Evolutionary conservation across 1,140 invertebrate species (phyloP).

Genomic region (Anastrepha ludens): DNA sequence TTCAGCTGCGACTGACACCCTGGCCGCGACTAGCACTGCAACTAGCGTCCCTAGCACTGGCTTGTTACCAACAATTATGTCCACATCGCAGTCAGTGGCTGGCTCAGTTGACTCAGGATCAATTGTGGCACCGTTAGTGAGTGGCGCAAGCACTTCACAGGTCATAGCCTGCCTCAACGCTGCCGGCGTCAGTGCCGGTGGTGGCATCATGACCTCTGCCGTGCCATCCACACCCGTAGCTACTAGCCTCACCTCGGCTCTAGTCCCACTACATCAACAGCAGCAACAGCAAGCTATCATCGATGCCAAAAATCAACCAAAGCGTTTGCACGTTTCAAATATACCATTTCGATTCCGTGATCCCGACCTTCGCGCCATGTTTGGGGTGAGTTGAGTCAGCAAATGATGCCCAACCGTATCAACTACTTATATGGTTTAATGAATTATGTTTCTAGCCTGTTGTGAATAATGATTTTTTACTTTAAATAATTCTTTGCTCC

Average conservation of each 20-base stretch:
- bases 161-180: conserved; percentile 72
- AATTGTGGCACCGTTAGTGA: conserved; percentile 55
- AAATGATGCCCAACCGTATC: not conserved
- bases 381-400: conserved; percentile 87
- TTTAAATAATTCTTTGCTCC: conserved; percentile 70
- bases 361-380: conserved; percentile 97
- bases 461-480: conserved; percentile 33
- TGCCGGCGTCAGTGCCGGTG: conserved; percentile 61
- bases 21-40: conserved; percentile 63
- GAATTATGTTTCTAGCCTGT: not conserved
- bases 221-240: conserved; percentile 64
- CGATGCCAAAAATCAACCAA: conserved; percentile 82
- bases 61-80: conserved; percentile 54
- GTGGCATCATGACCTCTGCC: conserved; percentile 67
- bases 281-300: conserved; percentile 61
- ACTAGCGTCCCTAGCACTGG: not conserved
- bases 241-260: conserved; percentile 67
- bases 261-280: conserved; percentile 65
- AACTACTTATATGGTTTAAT: not conserved
- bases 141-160: conserved; percentile 66
- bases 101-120: conserved; percentile 49
- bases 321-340: conserved; percentile 96
- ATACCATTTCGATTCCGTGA: conserved; percentile 99
- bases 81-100: conserved; percentile 59
- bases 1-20: conserved; percentile 66